Evolutionary conservation across 2,113 vertebrate species (phyloP).

Genomic region (Bolborhynchus lineola): DNA sequence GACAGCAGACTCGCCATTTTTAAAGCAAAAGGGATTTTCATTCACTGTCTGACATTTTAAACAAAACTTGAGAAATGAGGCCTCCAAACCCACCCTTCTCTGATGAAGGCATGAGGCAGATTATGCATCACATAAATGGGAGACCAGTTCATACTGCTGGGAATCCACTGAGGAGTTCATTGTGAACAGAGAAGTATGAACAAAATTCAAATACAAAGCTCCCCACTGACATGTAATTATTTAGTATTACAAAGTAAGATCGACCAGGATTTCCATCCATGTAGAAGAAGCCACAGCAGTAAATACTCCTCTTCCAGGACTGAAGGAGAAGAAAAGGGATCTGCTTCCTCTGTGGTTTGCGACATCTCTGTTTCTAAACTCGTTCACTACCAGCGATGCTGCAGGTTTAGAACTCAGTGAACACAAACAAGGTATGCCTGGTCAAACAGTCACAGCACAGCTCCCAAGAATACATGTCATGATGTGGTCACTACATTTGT

Average conservation of each 20-base stretch:
- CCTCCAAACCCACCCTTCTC: background rate
- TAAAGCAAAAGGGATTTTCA: background rate
- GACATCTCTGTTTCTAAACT: background rate
- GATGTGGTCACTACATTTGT: background rate
- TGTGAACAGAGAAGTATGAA: background rate
- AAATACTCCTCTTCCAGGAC: background rate
- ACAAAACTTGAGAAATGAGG: background rate
- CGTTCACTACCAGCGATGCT: background rate
- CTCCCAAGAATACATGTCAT: background rate
- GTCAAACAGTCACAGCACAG: background rate
- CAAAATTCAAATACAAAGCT: conserved; percentile 5
- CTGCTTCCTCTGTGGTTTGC: background rate
- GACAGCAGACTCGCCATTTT: background rate
- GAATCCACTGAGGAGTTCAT: background rate
- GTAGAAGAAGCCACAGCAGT: background rate
- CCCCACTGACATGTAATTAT: background rate
- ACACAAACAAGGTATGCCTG: background rate
- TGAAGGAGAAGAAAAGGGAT: background rate
- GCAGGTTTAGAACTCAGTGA: background rate
- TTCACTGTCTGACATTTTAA: background rate
- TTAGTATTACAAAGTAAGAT: background rate
- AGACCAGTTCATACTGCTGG: background rate
- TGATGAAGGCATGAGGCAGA: background rate
- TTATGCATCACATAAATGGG: background rate
- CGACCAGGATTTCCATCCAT: background rate